These are phyloP conservation scores for Clarias gariepinus DNA, from an alignment of 2,113 vertebrate genomes.

Conservation along the genomic window DNA sequence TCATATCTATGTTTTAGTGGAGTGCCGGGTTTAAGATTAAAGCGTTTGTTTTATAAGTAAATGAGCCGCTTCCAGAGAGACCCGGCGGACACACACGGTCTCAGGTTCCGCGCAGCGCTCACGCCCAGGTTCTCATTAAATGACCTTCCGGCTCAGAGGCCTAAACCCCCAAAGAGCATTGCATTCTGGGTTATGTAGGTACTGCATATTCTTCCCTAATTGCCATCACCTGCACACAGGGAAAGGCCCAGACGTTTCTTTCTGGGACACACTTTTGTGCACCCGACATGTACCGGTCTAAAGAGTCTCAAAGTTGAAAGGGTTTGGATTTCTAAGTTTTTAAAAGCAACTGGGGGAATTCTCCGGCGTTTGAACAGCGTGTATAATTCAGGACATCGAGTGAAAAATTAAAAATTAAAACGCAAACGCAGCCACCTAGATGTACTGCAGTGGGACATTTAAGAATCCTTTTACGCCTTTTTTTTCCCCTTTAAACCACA, in stretches of 20 bases:
- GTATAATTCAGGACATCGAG: not conserved
- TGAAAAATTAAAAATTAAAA: not conserved
- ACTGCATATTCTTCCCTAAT: slow-evolving; percentile 31
- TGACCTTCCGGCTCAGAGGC: not conserved
- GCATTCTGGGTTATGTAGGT: slow-evolving; percentile 30
- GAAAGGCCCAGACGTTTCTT: slow-evolving; percentile 21
- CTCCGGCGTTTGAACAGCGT: not conserved
- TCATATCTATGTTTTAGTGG: not conserved
- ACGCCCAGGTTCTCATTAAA: slow-evolving; percentile 3
- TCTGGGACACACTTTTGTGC: slow-evolving; percentile 18
- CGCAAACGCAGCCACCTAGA: not conserved
- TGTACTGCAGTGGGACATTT: not conserved
- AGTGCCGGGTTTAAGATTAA: not conserved
- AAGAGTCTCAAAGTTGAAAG: slow-evolving; percentile 20
- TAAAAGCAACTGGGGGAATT: not conserved
- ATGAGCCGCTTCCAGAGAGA: not conserved
- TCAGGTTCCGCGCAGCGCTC: not conserved
- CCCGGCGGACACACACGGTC: not conserved
- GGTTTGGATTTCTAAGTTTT: not conserved
- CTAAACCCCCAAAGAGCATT: slow-evolving; percentile 17
- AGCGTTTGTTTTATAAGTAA: not conserved
- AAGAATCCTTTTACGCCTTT: not conserved
- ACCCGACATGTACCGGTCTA: not conserved
- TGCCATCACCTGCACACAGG: slow-evolving; percentile 23
- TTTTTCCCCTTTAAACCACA: not conserved